Base-by-base conservation (phyloP, 2,113 vertebrate species). In the Geococcyx californianus region DNA sequence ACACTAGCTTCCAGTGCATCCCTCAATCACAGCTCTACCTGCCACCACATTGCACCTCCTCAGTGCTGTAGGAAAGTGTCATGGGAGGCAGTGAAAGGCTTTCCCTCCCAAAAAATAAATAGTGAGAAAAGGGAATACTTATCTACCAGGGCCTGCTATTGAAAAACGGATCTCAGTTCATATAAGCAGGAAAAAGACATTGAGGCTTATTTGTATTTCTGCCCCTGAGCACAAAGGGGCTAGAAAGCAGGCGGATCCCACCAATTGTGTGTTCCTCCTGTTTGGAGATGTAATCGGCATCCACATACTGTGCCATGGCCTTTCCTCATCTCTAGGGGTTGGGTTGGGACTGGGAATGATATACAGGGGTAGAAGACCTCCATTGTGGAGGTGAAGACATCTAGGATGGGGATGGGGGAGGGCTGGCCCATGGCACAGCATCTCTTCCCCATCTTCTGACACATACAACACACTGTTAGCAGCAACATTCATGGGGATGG, bases 161-260 rank as follows among this genome's bases (percentile, higher is more conserved):
- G 90, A 92, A 70, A 96, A 96, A 94, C 90, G 85, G 83, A 97
- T 96, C 94, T 95, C 13, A 0, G 64, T 90, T 96, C 90, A 52
- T 58, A 84, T 95, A 96, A 96, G 88, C 95, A 96, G 94, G 94
- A 94, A 94, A 91, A 97, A 95, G 94, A 95, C 85, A 24, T 56
- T 88, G 85, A 95, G 83, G 47, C 90, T 93, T 95, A 97, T 96
- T 97, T 96, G 94, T 96, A 74, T 95, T 97, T 90, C 92, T 96
- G 90, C 82, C 68, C 55, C 79, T 81, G 85, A 94, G 94, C 92
- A 96, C 92, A 96, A 97, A 97, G 78, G 82, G 89, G 87, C 81
- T 79, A 77, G 91, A 93, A 95, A 95, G 96, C 84, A 95, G 94
- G 93, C 94, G 79, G 84, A 68, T 95, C 94, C 82, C 63, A 83